These are phyloP conservation scores for Aphidius gifuensis DNA, from an alignment of 1,140 invertebrate genomes.

Conservation along the genomic window DNA sequence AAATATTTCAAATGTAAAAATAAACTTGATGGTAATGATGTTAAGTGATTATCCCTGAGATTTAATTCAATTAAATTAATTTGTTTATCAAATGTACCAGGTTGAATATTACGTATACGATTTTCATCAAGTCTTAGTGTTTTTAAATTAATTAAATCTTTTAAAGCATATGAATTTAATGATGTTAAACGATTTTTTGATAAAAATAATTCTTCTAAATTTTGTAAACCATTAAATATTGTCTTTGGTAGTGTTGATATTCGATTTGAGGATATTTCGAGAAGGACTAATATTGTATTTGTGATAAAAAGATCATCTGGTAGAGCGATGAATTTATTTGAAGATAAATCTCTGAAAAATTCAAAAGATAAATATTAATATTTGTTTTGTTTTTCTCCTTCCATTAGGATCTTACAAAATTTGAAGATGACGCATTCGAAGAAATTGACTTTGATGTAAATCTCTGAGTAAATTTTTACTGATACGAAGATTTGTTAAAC, in stretches of 20 bases:
- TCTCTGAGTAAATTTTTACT: slow-evolving; percentile 72
- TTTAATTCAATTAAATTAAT: slow-evolving; percentile 59
- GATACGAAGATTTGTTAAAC: slow-evolving; percentile 68
- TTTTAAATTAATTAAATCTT: slow-evolving; percentile 62
- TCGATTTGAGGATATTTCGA: slow-evolving; percentile 55
- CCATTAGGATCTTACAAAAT: slow-evolving; percentile 53
- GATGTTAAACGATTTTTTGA: slow-evolving; percentile 49
- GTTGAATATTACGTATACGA: slow-evolving; percentile 60
- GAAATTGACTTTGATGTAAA: slow-evolving; percentile 64
- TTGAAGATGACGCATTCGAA: slow-evolving; percentile 63
- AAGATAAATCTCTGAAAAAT: slow-evolving; percentile 64
- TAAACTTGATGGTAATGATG: slow-evolving; percentile 55
- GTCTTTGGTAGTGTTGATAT: slow-evolving; percentile 43
- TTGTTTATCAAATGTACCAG: slow-evolving; percentile 55
- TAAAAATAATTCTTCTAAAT: slow-evolving; percentile 57
- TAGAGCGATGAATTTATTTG: slow-evolving; percentile 65
- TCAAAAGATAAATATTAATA: slow-evolving; percentile 1
- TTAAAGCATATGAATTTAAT: slow-evolving; percentile 59
- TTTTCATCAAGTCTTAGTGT: slow-evolving; percentile 72
- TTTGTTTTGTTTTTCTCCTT: too few relatives aligned
- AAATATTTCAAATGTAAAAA: slow-evolving; percentile 57
- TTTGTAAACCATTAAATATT: slow-evolving; percentile 46
- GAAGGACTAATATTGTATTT: slow-evolving; percentile 43
- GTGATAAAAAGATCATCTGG: slow-evolving; percentile 52
- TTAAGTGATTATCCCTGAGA: slow-evolving; percentile 62